Conservation (phyloP, 2,888 invertebrate species). For the Rhyacophila evoluta region DNA sequence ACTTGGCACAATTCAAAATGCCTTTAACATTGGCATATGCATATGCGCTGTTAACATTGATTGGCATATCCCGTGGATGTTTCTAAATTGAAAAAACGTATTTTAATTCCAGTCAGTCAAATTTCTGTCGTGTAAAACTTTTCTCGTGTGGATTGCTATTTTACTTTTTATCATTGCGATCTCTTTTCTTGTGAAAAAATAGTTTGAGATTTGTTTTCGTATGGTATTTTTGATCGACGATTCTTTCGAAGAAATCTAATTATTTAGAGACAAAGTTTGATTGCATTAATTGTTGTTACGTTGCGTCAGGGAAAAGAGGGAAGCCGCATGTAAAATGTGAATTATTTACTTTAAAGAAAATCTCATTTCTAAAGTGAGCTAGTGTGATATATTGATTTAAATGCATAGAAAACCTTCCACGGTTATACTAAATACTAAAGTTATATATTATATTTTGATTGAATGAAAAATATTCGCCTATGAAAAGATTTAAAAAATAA, state of each 20-base stretch:
- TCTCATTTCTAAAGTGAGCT: conserved; percentile 55
- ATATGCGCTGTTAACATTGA: no score
- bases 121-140: background rate
- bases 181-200: background rate
- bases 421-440: conserved; percentile 51
- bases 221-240: background rate
- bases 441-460: conserved; percentile 53
- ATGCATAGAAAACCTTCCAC: conserved; percentile 51
- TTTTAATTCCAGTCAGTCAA: background rate
- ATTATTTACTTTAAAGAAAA: conserved; percentile 52
- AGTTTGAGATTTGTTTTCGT: background rate
- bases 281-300: background rate
- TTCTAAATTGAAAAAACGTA: background rate
- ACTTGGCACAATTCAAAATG: no score
- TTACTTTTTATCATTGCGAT: no score
- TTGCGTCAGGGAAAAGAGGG: background rate
- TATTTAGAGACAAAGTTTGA: background rate
- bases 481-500: conserved; percentile 51
- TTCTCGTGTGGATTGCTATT: background rate
- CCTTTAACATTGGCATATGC: no score
- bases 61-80: no score
- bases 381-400: conserved; percentile 55
- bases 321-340: conserved; percentile 32
- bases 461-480: conserved; percentile 54
- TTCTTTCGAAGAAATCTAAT: no score